These are phyloP conservation scores for Hesperophylax magnus DNA, from an alignment of 1,140 invertebrate species.

Conservation along the genomic window DNA sequence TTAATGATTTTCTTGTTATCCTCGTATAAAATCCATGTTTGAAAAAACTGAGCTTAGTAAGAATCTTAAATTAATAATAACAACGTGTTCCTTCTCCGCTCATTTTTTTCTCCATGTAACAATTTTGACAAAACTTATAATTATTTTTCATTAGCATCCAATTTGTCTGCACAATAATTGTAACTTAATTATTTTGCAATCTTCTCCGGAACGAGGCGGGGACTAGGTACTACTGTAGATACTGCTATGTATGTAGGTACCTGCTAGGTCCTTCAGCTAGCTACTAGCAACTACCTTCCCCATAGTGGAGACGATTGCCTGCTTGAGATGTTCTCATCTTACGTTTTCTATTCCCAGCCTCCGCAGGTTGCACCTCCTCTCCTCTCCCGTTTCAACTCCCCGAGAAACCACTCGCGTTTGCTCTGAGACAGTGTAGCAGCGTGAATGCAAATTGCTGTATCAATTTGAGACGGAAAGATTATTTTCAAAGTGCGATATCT, in stretches of 20 bases:
- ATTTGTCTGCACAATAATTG: conserved; percentile 20
- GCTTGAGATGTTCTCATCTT: conserved; percentile 21
- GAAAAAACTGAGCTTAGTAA: too few species aligned
- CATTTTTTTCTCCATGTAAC: too few species aligned
- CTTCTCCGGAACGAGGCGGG: conserved; percentile 2
- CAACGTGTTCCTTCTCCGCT: too few species aligned
- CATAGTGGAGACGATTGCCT: conserved; percentile 4
- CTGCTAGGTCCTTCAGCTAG: too few species aligned
- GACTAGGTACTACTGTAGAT: neutral
- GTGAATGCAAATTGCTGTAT: conserved; percentile 28
- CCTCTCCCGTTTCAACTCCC: neutral
- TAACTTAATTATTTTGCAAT: conserved; percentile 37
- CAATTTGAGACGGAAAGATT: conserved; percentile 4
- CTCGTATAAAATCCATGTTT: too few species aligned
- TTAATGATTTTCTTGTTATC: too few species aligned
- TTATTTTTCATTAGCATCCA: conserved; percentile 33
- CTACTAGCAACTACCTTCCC: neutral
- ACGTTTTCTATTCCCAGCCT: conserved; percentile 16
- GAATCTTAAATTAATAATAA: too few species aligned
- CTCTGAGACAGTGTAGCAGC: neutral
- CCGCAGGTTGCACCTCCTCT: conserved; percentile 2
- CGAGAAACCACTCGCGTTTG: conserved; percentile 9
- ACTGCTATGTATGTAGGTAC: too few species aligned
- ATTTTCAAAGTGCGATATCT: neutral
- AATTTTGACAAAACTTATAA: neutral